phyloP scores from a whole-genome alignment of 2,888 invertebrate species.

The Mayetiola destructor region DNA sequence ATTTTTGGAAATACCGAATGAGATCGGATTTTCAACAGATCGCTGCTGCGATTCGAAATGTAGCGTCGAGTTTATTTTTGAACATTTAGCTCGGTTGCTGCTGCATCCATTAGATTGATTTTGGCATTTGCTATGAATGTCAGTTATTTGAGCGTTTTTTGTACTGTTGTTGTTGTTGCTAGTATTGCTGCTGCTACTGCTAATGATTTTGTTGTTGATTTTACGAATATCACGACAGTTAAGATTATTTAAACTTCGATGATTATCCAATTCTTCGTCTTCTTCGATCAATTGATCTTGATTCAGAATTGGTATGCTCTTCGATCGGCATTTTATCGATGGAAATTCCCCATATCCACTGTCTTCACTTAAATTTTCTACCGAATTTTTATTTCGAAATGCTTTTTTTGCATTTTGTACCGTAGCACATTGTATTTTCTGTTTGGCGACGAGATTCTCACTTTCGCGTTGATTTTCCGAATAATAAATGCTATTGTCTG shows the following conservation, averaged over 20 bases:
- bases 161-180: not conserved
- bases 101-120: not conserved
- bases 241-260: slow-evolving; percentile 23
- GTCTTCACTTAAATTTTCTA: slow-evolving; percentile 67
- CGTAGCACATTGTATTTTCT: not conserved
- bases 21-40: not conserved
- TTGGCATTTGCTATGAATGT: not conserved
- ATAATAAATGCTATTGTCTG: slow-evolving; percentile 8
- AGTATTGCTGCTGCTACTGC: not conserved
- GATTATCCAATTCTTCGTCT: slow-evolving; percentile 25
- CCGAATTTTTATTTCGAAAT: slow-evolving; percentile 41
- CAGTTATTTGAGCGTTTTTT: not conserved
- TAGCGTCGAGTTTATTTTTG: slow-evolving; percentile 10
- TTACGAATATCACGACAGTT: not conserved
- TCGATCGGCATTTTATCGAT: slow-evolving; percentile 30
- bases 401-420: not conserved
- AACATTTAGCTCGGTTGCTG: not conserved
- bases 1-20: slow-evolving; percentile 13
- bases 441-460: not conserved
- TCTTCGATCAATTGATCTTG: slow-evolving; percentile 32
- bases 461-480: slow-evolving; percentile 2
- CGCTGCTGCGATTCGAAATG: not conserved
- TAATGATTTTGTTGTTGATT: not conserved
- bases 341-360: slow-evolving; percentile 56
- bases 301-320: slow-evolving; percentile 37